Evolutionary conservation across 2,113 vertebrate genomes (phyloP), one percentile per base, ranked within the genome.

Genomic region (Osmerus eperlanus): DNA sequence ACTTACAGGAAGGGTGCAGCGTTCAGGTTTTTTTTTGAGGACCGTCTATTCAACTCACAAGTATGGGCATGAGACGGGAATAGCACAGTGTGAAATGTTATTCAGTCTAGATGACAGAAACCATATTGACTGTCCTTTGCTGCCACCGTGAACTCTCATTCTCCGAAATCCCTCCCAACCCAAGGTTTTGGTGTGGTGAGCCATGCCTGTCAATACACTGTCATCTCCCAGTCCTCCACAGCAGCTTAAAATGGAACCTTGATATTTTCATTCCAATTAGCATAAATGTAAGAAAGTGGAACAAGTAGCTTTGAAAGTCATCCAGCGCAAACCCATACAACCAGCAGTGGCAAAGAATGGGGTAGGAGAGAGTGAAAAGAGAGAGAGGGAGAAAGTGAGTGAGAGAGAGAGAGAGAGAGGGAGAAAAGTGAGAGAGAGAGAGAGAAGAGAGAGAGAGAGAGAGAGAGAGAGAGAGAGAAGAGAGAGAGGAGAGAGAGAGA

Each of bases 261-360:
- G 58, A 78, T 80, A 90, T 91, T 91, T 93, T 88, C 87, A 89
- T 91, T 89, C 77, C 82, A 89, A 89, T 90, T 89, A 87, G 79
- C 89, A 90, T 91, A 90, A 90, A 89, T 87, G 85, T 84, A 86
- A 83, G 81, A 85, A 86, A 88, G 88, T 87, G 87, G 89, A 91
- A 92, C 84, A 87, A 91, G 89, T 84, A 76, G 83, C 88, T 89
- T 88, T 91, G 84, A 90, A 91, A 92, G 87, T 90, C 87, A 89
- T 86, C 80, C 86, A 88, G 89, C 77, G 68, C 86, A 83, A 87
- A 84, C 83, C 65, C 80, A 78, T 79, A 82, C 72, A 84, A 81
- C 53, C 62, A 82, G 75, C 65, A 73, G 74, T 54, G 68, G 51
- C 67, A 72, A 61, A 79, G 68, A 67, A 58, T 67, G 9, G 16